Evolutionary conservation across 1,140 invertebrate genomes (phyloP), one percentile per base, ranked within the genome.

Genomic region (Drosophila pallidifrons): DNA sequence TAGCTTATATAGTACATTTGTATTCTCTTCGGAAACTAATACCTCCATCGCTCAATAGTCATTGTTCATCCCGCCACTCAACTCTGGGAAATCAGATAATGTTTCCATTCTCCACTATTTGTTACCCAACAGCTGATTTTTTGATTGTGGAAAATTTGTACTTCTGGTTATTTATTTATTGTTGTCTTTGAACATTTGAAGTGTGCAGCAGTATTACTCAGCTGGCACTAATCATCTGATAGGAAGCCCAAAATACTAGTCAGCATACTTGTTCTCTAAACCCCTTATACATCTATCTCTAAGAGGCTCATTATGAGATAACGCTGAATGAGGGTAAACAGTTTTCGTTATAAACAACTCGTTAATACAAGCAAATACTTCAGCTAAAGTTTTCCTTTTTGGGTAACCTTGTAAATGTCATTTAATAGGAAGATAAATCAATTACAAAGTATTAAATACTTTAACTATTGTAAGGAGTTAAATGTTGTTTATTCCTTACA

Each of bases 61-160:
- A 85, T 82, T 82, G 77, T 83, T 80, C 54, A 41, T 54, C 55
- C 58, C 61, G 11, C 3, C 51, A 75, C 72, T 74, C 32, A 5
- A 46, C 57, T 49, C 52, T 69, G 65, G 49, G 41, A 69, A 74
- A 61, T 61, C 72, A 74, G 32, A 69, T 45, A 55, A 51, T 16
- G 41, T 10, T 8, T 5, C 15, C 8, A 55, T 68, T 68, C 43
- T 41, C 15, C 41, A n/a, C 20, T 25, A 25, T 25, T 25, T 4
- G 30, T 72, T 72, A 72, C 61, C 45, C 63, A 63, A 75, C 58
- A 6, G 28, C 11, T 20, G 58, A 25, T 57, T 28, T 59, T 16
- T 67, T n/a, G 47, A 60, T 60, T 47, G 55, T 55, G 65, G 57
- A 74, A 54, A 55, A 15, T 70, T 70, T 58, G 52, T 57, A 55